A percentile compares a stretch with the other conserved stretches of the same genome.
These are phyloP conservation scores for Lethocerus indicus DNA, from an alignment of 1,140 invertebrate genomes.

Conservation along the genomic window DNA sequence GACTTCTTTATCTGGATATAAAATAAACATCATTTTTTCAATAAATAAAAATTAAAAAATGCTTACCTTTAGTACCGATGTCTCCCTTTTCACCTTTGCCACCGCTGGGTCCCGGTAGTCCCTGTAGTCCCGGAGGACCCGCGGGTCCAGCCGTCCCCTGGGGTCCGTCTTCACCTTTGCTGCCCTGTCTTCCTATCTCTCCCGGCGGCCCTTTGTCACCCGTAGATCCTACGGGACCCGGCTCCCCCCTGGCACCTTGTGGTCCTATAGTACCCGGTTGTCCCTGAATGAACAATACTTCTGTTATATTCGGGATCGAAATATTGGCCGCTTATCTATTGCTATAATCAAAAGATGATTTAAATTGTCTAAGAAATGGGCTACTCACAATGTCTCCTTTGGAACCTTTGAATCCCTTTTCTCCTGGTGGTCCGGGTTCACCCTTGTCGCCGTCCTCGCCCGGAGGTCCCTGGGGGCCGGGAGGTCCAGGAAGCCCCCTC, in stretches of 20 bases:
- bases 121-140: slow-evolving; percentile 40
- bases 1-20: no score
- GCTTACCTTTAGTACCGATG: slow-evolving; percentile 33
- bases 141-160: slow-evolving; percentile 34
- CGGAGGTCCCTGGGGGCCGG: slow-evolving; percentile 49
- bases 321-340: no score
- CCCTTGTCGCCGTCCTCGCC: slow-evolving; percentile 64
- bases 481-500: slow-evolving; percentile 33
- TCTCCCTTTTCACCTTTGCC: slow-evolving; percentile 53
- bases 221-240: slow-evolving; percentile 39
- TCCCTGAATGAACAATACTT: slow-evolving; percentile 23
- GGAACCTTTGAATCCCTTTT: slow-evolving; percentile 60
- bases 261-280: slow-evolving; percentile 26
- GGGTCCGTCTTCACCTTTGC: slow-evolving; percentile 42
- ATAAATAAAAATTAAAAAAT: no score
- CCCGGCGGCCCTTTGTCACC: slow-evolving; percentile 47
- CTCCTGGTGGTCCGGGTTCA: slow-evolving; percentile 48
- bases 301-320: no score
- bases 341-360: background rate
- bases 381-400: slow-evolving; percentile 44
- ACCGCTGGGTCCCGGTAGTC: slow-evolving; percentile 41
- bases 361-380: background rate
- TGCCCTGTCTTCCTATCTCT: slow-evolving; percentile 37
- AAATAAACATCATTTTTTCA: background rate
- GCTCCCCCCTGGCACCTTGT: slow-evolving; percentile 40